Evolutionary conservation across 2,888 invertebrate genomes (phyloP), one percentile per base, ranked within the genome.

Genomic region (Heliconius ethilla): DNA sequence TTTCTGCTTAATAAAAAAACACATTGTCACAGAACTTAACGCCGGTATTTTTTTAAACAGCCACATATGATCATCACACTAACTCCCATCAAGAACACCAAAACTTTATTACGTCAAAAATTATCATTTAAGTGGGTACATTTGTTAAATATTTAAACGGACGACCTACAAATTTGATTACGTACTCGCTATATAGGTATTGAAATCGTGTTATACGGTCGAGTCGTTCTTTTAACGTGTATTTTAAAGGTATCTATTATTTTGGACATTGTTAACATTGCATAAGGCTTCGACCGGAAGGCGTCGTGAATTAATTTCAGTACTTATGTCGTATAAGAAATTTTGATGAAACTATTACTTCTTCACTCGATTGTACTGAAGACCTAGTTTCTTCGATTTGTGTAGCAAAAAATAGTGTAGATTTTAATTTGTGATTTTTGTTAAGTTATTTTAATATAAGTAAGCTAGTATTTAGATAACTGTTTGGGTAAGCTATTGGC

Each of bases 121-220:
- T 55, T 33, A n/a, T n/a, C 55, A 72, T 55, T 59, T 55, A 51
- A n/a, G n/a, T 4, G n/a, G 22, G 10, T 59, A 15, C 72, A 4
- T 59, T 59, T 59, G 59, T 33, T 59, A 33, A 72, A 72, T 72
- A 37, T 59, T 72, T 72, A 37, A 72, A 59, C 33, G 72, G 59
- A 72, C 55, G 76, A 76, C 76, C 76, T 37, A 76, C 55, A 77
- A 70, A 70, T 75, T 77, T 62, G 29, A 76, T 79, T 79, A 79
- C 79, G 79, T 79, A 76, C 59, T 74, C 45, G 62, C 29, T 65
- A 76, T 75, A 75, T 75, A 79, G 67, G 51, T 75, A 77, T 67
- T 51, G 77, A 75, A 79, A 67, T 75, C 72, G 67, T 72, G 75
- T 59, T 75, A 78, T 65, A 78, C 78, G 79, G 77, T 79, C 69